Conservation (phyloP, 1,140 invertebrate species). For the Choristoneura fumiferana region DNA sequence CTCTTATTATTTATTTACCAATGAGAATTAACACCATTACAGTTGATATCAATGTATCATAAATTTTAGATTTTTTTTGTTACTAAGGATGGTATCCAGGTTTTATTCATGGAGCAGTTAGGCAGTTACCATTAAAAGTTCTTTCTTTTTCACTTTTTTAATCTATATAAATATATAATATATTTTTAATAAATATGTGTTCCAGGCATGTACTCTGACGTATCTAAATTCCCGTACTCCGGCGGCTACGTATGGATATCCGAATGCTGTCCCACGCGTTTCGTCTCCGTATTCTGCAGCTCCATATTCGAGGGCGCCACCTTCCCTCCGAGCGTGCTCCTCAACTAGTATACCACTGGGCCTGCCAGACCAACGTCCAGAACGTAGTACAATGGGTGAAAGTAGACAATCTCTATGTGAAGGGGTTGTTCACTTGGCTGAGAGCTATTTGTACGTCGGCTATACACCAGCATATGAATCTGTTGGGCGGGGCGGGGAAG, state of each 20-base stretch:
- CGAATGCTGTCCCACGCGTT: slow-evolving; percentile 89
- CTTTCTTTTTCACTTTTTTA: too few relatives aligned
- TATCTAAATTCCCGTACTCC: slow-evolving; percentile 89
- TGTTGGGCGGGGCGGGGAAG: slow-evolving; percentile 84
- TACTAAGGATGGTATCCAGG: too few relatives aligned
- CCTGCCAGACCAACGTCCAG: slow-evolving; percentile 91
- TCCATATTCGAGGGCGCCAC: slow-evolving; percentile 92
- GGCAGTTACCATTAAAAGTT: too few relatives aligned
- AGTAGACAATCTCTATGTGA: slow-evolving; percentile 77
- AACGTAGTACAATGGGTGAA: slow-evolving; percentile 94
- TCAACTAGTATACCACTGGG: slow-evolving; percentile 94
- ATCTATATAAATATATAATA: too few relatives aligned
- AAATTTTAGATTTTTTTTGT: too few relatives aligned
- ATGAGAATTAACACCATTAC: too few relatives aligned
- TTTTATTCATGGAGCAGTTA: too few relatives aligned
- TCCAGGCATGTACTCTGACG: slow-evolving; percentile 89
- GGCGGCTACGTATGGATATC: slow-evolving; percentile 95
- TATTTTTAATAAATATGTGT: slow-evolving; percentile 6
- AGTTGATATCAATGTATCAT: too few relatives aligned
- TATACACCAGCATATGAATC: slow-evolving; percentile 85
- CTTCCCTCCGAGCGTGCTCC: slow-evolving; percentile 87
- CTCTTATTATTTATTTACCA: too few relatives aligned
- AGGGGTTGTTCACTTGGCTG: slow-evolving; percentile 86
- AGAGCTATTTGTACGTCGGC: slow-evolving; percentile 88
- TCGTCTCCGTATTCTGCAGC: slow-evolving; percentile 90